Base-by-base conservation (phyloP, 2,113 vertebrate species). In the Strigops habroptila region DNA sequence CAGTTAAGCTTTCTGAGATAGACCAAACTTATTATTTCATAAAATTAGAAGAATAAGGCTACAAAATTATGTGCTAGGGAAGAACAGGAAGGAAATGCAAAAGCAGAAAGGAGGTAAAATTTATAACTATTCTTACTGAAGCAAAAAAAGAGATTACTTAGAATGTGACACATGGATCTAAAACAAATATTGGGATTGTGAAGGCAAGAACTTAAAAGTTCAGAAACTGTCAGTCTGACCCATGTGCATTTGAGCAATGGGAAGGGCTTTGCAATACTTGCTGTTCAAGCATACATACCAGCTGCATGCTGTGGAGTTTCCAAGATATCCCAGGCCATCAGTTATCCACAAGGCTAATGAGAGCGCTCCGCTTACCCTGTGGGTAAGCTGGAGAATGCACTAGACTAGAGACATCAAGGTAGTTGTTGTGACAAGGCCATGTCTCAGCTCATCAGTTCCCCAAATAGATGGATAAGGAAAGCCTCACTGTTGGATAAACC, bases 281-380 rank as follows among this genome's bases (percentile, higher is more conserved):
- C 62, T 76, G 31, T 22, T 46, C 22, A 48, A 65, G 49, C 27
- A n/a, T 0, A 4, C 22, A 27, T 10, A 41, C 28, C 43, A 73
- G 18, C 52, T 86, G 48, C 24, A 7, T 9, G 28, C 25, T 23
- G 23, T 4, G 30, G 59, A 89, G 25, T 52, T 59, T 14, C 68
- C 9, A 22, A 33, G 12, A 12, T 7, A 64, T 31, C 31, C 63
- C 57, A 82, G 57, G 41, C 22, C 64, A 86, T n/a, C 62, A 44
- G 16, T 52, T 49, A 44, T 4, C 43, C 76, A 22, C 28, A 63
- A 28, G 48, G 18, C 25, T 78, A 35, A 7, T 5, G 43, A 21
- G 30, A 11, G 15, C 35, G 64, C 39, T 48, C 22, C 0, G 0
- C 44, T 62, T 15, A 23, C 10, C 19, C 43, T 59, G 46, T 52